Percentiles rank a stretch among this genome's conserved stretches.
These are phyloP conservation scores for Drusus annulatus DNA, from an alignment of 1,140 invertebrate genomes.

Conservation along the genomic window DNA sequence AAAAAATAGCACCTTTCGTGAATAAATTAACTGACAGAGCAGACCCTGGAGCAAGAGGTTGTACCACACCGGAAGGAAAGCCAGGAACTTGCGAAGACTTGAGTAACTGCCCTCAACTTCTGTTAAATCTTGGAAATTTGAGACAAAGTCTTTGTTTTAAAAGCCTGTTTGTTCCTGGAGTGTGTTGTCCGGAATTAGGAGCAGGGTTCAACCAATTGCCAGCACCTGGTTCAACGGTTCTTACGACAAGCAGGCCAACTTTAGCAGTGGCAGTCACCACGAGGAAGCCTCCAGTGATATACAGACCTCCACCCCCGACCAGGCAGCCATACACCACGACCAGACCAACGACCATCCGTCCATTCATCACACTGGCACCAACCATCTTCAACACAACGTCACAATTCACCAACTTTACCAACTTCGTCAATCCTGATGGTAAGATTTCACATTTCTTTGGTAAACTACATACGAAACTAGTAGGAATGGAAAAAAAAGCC, in stretches of 20 bases:
- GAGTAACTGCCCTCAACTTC: slow-evolving; percentile 88
- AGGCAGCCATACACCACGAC: slow-evolving; percentile 65
- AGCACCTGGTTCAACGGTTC: slow-evolving; percentile 62
- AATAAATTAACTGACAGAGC: slow-evolving; percentile 64
- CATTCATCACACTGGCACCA: slow-evolving; percentile 35
- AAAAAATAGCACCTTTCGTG: slow-evolving; percentile 82
- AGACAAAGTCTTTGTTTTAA: slow-evolving; percentile 93
- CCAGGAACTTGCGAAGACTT: slow-evolving; percentile 90
- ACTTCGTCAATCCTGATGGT: slow-evolving; percentile 68
- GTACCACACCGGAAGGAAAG: slow-evolving; percentile 85
- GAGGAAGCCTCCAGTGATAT: slow-evolving; percentile 62
- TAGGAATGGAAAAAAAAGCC: too few species aligned
- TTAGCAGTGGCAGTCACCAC: slow-evolving; percentile 67
- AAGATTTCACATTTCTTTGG: slow-evolving; percentile 28
- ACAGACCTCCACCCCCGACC: slow-evolving; percentile 64
- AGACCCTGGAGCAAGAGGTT: slow-evolving; percentile 66
- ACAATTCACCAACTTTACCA: slow-evolving; percentile 63
- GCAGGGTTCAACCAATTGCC: slow-evolving; percentile 62
- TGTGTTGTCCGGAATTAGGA: slow-evolving; percentile 84
- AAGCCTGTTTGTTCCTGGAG: slow-evolving; percentile 91
- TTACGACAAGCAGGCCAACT: slow-evolving; percentile 65
- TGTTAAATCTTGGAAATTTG: slow-evolving; percentile 86
- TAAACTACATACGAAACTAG: too few species aligned
- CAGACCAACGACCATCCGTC: slow-evolving; percentile 55
- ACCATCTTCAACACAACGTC: slow-evolving; percentile 65